Evolutionary conservation across 2,113 vertebrate genomes (phyloP).

Genomic region (Tichodroma muraria): DNA sequence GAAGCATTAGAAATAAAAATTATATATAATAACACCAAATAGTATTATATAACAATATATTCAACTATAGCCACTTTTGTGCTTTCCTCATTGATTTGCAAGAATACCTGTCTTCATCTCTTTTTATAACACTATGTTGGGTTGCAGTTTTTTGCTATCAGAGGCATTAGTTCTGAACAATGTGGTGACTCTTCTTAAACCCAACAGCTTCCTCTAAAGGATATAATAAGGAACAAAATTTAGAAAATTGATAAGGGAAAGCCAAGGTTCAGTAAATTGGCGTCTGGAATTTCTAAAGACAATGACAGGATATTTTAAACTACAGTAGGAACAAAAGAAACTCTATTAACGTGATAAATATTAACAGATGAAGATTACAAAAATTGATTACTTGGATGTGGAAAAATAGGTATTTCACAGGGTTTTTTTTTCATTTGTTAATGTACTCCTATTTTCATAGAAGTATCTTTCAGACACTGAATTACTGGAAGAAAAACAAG

Average conservation of each 20-base stretch:
- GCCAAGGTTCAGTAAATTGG: background rate
- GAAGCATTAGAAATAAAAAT: background rate
- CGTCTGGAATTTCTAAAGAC: background rate
- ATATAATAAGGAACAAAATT: background rate
- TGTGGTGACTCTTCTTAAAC: background rate
- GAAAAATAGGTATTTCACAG: background rate
- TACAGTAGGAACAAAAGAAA: background rate
- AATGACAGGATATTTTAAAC: background rate
- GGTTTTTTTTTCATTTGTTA: background rate
- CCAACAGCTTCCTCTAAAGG: background rate
- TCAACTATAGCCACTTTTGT: background rate
- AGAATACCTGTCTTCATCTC: background rate
- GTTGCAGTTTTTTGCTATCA: background rate
- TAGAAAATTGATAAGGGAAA: background rate
- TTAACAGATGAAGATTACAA: background rate
- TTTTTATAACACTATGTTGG: background rate
- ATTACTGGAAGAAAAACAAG: background rate
- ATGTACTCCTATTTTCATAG: background rate
- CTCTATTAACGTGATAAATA: background rate
- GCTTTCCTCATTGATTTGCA: background rate
- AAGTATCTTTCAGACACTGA: background rate
- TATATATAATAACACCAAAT: background rate
- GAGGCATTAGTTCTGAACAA: background rate
- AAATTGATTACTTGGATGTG: background rate
- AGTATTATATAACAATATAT: background rate